Evolutionary conservation across 1,140 invertebrate genomes (phyloP).

Genomic region (Luehdorfia chinensis): DNA sequence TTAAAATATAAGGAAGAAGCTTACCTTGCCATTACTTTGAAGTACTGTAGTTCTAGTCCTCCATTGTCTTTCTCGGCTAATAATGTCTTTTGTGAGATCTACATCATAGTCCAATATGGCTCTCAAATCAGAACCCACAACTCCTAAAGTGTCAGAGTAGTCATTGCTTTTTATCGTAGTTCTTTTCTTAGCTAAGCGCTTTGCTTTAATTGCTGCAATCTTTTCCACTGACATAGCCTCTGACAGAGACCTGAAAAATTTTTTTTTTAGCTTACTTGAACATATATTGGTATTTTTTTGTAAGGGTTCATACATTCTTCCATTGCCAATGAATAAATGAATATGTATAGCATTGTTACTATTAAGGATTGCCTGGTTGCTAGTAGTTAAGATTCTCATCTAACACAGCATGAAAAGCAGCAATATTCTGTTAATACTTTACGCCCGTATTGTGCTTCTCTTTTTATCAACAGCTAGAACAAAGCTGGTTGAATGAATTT

Average conservation of each 20-base stretch:
- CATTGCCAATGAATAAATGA: background rate
- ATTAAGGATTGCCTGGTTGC: no score
- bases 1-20: background rate
- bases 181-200: slow-evolving; percentile 96
- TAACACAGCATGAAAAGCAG: no score
- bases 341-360: no score
- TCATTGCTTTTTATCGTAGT: slow-evolving; percentile 98
- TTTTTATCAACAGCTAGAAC: no score
- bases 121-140: slow-evolving; percentile 89
- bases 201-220: slow-evolving; percentile 98
- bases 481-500: no score
- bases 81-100: slow-evolving; percentile 97
- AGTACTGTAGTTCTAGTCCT: slow-evolving; percentile 95
- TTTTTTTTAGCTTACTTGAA: no score
- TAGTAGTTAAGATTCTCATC: no score
- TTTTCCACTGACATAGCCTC: slow-evolving; percentile 98
- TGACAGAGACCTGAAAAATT: slow-evolving; percentile 85
- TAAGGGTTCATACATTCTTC: no score
- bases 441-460: no score
- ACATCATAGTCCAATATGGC: slow-evolving; percentile 97
- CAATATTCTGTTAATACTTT: no score
- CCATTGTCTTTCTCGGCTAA: slow-evolving; percentile 96
- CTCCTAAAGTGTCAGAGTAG: slow-evolving; percentile 80
- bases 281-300: no score
- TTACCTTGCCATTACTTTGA: slow-evolving; percentile 95